Evolutionary conservation across 2,113 vertebrate genomes (phyloP).

Genomic region (Turdus rufiventris): DNA sequence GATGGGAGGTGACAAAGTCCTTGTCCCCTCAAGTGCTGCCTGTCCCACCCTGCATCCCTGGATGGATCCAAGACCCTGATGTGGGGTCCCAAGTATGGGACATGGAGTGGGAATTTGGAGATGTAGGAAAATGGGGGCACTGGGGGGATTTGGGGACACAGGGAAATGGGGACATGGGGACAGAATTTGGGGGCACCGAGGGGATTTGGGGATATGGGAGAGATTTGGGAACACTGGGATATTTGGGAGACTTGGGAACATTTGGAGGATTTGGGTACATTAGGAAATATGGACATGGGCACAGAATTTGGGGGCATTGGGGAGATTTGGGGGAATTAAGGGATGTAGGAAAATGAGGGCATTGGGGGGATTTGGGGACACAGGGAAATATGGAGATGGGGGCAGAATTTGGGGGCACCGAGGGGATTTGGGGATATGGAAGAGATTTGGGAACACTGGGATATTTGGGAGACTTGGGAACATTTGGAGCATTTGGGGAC

Average conservation of each 20-base stretch:
- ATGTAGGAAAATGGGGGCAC: fast-evolving
- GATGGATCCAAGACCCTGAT: not conserved
- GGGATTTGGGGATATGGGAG: too few species aligned
- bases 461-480: too few species aligned
- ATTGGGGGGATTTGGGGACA: too few species aligned
- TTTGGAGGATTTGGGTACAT: not conserved
- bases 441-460: not conserved
- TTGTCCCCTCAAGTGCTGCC: not conserved
- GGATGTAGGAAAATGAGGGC: too few species aligned
- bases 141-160: too few species aligned
- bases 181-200: too few species aligned
- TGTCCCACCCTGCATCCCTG: not conserved
- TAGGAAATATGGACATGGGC: not conserved
- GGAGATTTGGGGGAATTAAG: not conserved
- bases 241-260: not conserved
- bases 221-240: not conserved
- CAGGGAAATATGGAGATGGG: too few species aligned
- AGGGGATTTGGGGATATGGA: not conserved
- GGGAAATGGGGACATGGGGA: too few species aligned
- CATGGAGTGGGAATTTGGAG: not conserved
- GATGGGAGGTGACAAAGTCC: not conserved
- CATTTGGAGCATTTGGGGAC: not conserved
- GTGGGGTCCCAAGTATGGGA: not conserved
- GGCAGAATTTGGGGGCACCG: too few species aligned
- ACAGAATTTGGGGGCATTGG: not conserved